Percentiles rank a stretch among this genome's conserved stretches.
phyloP scores from a whole-genome alignment of 2,888 invertebrate genomes.

The Protodeltote pygarga region DNA sequence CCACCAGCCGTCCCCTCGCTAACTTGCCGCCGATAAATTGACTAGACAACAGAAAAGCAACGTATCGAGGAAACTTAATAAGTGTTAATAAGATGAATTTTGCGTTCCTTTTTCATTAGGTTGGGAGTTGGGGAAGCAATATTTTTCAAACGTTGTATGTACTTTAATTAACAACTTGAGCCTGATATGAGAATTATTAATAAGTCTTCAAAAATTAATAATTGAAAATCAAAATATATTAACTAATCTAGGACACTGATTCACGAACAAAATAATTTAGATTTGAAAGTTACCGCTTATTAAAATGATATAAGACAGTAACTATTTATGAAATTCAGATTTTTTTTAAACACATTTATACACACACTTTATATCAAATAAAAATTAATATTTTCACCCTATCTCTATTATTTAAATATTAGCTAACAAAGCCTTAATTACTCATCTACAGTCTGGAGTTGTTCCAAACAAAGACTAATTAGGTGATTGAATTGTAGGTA shows the following conservation, averaged over 20 bases:
- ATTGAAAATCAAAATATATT: too few relatives aligned
- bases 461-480: slow-evolving; percentile 75
- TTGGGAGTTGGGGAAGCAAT: slow-evolving; percentile 10
- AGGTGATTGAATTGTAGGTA: slow-evolving; percentile 78
- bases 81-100: slow-evolving; percentile 71
- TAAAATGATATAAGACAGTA: too few relatives aligned
- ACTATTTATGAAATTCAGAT: too few relatives aligned
- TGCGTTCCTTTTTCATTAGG: slow-evolving; percentile 56
- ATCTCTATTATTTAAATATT: slow-evolving; percentile 39
- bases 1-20: slow-evolving; percentile 57
- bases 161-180: too few relatives aligned
- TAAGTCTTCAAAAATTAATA: too few relatives aligned
- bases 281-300: too few relatives aligned
- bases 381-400: slow-evolving; percentile 14
- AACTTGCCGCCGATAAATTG: slow-evolving; percentile 65
- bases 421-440: slow-evolving; percentile 62
- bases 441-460: slow-evolving; percentile 57
- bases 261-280: too few relatives aligned
- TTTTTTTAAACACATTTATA: too few relatives aligned
- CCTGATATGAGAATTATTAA: too few relatives aligned
- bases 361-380: slow-evolving; percentile 1
- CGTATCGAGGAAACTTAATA: slow-evolving; percentile 76
- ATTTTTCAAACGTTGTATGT: slow-evolving; percentile 19
- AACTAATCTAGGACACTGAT: too few relatives aligned
- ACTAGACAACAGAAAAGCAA: slow-evolving; percentile 71